Conservation (phyloP, 2,113 vertebrate species). For the Notothenia coriiceps region DNA sequence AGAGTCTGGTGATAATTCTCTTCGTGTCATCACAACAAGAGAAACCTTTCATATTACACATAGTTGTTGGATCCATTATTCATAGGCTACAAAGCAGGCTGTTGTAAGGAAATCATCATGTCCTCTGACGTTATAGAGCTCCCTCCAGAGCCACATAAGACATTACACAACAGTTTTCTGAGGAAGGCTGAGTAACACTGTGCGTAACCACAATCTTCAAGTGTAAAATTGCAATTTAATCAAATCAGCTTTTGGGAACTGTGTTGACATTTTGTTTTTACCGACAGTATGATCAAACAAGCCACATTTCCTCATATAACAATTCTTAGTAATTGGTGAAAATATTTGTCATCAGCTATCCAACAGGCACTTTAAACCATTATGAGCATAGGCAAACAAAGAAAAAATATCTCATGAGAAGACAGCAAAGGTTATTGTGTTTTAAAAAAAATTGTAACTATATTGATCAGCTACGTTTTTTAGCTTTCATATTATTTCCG, state of each 20-base stretch:
- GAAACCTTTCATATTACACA: neutral
- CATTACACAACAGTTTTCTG: neutral
- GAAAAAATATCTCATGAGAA: neutral
- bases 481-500: neutral
- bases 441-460: neutral
- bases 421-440: accelerated
- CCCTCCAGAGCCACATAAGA: neutral
- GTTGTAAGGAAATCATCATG: neutral
- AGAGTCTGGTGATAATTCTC: neutral
- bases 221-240: neutral
- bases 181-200: neutral
- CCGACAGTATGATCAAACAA: neutral
- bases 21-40: neutral
- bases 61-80: neutral
- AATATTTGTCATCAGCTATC: neutral
- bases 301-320: neutral
- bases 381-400: neutral
- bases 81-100: neutral
- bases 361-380: constrained; percentile 7
- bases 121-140: neutral
- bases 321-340: neutral
- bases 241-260: neutral
- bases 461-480: neutral
- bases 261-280: neutral
- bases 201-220: neutral